Base-by-base conservation (phyloP, 2,797 vertebrate species). In the Acanthopagrus latus region DNA sequence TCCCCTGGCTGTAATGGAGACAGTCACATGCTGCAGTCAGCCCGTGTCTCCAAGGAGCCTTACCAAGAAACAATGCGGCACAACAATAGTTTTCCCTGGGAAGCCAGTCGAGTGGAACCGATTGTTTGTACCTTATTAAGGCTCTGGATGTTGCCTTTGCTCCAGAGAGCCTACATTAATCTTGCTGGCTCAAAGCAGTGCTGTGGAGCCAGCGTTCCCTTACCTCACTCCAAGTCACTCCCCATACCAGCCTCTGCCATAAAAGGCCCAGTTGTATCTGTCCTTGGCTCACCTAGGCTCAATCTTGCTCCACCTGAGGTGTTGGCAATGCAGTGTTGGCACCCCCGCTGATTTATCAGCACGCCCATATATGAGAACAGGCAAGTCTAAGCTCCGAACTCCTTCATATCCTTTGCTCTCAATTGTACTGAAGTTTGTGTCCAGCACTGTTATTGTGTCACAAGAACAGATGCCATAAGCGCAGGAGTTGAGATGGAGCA, bases 121-220 rank as follows among this genome's bases (percentile, higher is more conserved):
- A 95, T 95, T 95, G 95, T 96, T 96, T 95, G 95, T 95, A 95
- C 93, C 95, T 95, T 95, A 96, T 96, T 96, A 96, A 95, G 94
- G 91, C 93, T 89, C 91, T 91, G 94, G 94, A 94, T 95, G 95
- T 95, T 95, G 94, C 94, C 94, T 95, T 94, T 95, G 95, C 94
- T 95, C 92, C 94, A 84, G 92, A 95, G 95, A 95, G 94, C 91
- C 92, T 86, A 92, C 94, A 95, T 95, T 95, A 95, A 95, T 96
- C 95, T 95, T 95, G 87, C 91, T 88, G 84, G 92, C 91, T 94
- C 94, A 90, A 92, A 94, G 91, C 90, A 90, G 88, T 74, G 72
- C 88, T 91, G 89, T 89, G 86, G 81, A 88, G 88, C 90, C 69
- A 88, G 85, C 89, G 74, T 88, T 92, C 88, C 84, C 88, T 88